Evolutionary conservation across 2,797 vertebrate species (phyloP).

Genomic region (Pangasius mekongensis): DNA sequence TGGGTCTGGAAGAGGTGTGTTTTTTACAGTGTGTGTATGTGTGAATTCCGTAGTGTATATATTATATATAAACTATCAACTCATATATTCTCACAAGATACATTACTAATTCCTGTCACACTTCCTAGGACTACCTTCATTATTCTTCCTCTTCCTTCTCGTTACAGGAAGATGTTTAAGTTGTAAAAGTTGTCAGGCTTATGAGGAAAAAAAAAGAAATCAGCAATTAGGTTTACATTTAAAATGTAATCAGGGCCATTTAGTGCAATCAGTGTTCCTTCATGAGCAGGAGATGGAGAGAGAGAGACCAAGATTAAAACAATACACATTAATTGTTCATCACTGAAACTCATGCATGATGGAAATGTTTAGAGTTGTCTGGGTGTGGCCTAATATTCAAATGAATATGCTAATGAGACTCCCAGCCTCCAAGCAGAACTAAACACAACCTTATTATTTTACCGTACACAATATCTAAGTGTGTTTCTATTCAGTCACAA

Average conservation of each 20-base stretch:
- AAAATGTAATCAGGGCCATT: constrained; percentile 79
- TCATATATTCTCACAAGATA: neutral
- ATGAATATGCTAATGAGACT: neutral
- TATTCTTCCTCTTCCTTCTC: neutral
- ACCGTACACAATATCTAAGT: neutral
- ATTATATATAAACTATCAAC: neutral
- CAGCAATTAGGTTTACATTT: constrained; percentile 66
- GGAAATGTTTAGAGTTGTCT: constrained; percentile 37
- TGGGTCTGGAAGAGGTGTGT: neutral
- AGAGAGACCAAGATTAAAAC: constrained; percentile 13
- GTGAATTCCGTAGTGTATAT: neutral
- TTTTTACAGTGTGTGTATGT: neutral
- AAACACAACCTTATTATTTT: neutral
- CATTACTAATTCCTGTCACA: neutral
- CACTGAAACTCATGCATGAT: constrained; percentile 13
- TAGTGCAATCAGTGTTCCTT: constrained; percentile 77
- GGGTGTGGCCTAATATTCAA: constrained; percentile 7
- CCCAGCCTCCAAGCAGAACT: neutral
- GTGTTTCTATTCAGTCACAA: neutral
- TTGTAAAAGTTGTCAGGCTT: constrained; percentile 3
- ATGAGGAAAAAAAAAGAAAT: neutral
- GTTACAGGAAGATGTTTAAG: neutral
- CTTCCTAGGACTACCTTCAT: neutral
- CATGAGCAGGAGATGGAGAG: constrained; percentile 70
- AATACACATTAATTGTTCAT: constrained; percentile 40